phyloP scores from a whole-genome alignment of 2,797 vertebrate genomes.

The Leptodactylus fallax region DNA sequence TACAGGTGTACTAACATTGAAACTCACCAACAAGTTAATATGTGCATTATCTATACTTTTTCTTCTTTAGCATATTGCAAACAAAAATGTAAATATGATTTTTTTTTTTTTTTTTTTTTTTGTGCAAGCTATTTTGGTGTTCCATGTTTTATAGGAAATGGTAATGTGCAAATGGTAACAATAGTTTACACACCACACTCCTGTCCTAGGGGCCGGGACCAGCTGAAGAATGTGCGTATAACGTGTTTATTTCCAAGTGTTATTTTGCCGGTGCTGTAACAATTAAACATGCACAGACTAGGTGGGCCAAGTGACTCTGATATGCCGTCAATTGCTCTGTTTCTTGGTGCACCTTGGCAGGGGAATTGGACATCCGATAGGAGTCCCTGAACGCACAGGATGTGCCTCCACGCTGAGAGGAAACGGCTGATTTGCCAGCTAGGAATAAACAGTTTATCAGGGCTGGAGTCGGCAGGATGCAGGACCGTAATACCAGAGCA shows the following conservation, averaged over 20 bases:
- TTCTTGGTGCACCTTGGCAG: conserved; percentile 59
- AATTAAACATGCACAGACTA: conserved; percentile 60
- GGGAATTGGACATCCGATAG: conserved; percentile 60
- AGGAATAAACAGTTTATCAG: conserved; percentile 65
- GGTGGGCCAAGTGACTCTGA: conserved; percentile 54
- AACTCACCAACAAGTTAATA: too few species aligned
- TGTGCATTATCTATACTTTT: too few species aligned
- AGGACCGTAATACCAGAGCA: conserved; percentile 53
- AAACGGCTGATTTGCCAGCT: conserved; percentile 64
- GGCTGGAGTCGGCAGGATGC: conserved; percentile 62
- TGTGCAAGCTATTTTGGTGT: too few species aligned
- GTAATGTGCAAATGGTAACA: background rate
- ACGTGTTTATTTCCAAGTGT: conserved; percentile 48
- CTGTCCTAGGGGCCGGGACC: conserved; percentile 18
- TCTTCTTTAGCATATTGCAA: too few species aligned
- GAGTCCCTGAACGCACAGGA: conserved; percentile 63
- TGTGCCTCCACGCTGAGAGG: conserved; percentile 62
- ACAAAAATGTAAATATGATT: too few species aligned
- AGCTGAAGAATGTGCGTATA: conserved; percentile 30
- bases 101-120: too few species aligned
- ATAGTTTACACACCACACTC: conserved; percentile 34
- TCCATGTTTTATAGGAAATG: background rate
- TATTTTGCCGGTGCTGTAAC: conserved; percentile 47
- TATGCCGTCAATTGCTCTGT: conserved; percentile 52
- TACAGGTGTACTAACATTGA: too few species aligned